Evolutionary conservation across 2,797 vertebrate species (phyloP), one percentile per base, ranked within the genome.

Genomic region (Hephaestus fuliginosus): DNA sequence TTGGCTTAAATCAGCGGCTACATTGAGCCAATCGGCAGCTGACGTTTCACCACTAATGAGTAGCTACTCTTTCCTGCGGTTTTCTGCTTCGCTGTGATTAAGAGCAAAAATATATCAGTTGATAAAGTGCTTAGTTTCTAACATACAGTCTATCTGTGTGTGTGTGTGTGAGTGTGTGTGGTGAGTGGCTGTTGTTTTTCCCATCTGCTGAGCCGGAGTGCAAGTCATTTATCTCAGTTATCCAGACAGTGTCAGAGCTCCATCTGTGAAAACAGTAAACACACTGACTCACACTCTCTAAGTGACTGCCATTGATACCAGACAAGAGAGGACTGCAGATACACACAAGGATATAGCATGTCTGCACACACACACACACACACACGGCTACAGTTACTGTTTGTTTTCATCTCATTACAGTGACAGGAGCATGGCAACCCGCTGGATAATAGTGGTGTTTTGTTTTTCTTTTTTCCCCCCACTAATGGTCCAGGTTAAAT

Each of bases 241-340:
- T 88, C 83, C 93, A 91, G 92, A 93, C 92, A 91, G 89, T 94
- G 93, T 94, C 93, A 93, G 78, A 86, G 82, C 88, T 91, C 92
- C 93, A 94, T 93, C 93, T 94, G 92, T 93, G 91, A 89, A 93
- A 93, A 92, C 91, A 91, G 92, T 93, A 94, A 94, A 95, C 91
- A 94, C 87, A 86, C 83, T 88, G 89, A 94, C 80, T 88, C 90
- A 90, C 88, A 80, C 89, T 88, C 76, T 88, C 72, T 88, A 82
- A 92, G 89, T 85, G 86, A 88, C 91, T 91, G 89, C 84, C 78
- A 83, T 74, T 83, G 88, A 93, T 89, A 91, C 74, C 61, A 88
- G 87, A 78, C 82, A 76, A 77, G 80, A 84, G 65, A 81, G 55
- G 22, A 51, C 63, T 56, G 66, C 63, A 18, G 64, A 86, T 65